A percentile compares a stretch with the other conserved stretches of the same genome.
Conservation (phyloP, 2,888 invertebrate genomes). For the Oxycera nigricornis region DNA sequence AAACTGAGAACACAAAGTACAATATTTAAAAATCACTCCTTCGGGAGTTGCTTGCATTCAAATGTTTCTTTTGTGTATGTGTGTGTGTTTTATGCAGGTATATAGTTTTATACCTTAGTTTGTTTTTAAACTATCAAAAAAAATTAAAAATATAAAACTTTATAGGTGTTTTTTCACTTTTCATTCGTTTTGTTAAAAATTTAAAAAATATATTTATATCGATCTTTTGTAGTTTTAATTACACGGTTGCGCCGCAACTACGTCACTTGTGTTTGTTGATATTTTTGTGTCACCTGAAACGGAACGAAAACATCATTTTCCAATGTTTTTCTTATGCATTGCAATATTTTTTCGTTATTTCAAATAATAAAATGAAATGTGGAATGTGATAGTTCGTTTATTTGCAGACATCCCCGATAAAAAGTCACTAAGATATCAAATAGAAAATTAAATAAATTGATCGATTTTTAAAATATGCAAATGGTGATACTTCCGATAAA, state of each 20-base stretch:
- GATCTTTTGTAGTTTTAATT: constrained; percentile 43
- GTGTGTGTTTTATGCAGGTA: neutral
- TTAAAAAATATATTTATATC: constrained; percentile 38
- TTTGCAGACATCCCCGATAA: no score
- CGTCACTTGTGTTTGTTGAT: constrained; percentile 52
- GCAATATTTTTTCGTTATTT: no score
- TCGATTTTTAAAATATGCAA: no score
- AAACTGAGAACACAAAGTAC: constrained; percentile 19
- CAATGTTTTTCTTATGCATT: no score
- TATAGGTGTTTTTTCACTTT: constrained; percentile 26
- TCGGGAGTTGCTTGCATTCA: constrained; percentile 7
- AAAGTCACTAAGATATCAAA: no score
- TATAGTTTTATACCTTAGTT: constrained; percentile 3
- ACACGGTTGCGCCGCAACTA: constrained; percentile 47
- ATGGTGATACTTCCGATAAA: no score
- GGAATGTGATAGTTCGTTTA: neutral
- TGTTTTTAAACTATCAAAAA: constrained; percentile 21
- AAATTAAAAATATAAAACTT: constrained; percentile 40
- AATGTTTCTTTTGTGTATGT: constrained; percentile 13
- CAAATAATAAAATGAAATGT: neutral
- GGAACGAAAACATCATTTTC: constrained; percentile 16
- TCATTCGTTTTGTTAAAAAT: constrained; percentile 32
- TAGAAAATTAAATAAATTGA: no score
- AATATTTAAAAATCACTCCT: constrained; percentile 11
- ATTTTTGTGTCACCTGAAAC: constrained; percentile 59